Conservation (phyloP, 2,113 vertebrate genomes). For the Tichodroma muraria region DNA sequence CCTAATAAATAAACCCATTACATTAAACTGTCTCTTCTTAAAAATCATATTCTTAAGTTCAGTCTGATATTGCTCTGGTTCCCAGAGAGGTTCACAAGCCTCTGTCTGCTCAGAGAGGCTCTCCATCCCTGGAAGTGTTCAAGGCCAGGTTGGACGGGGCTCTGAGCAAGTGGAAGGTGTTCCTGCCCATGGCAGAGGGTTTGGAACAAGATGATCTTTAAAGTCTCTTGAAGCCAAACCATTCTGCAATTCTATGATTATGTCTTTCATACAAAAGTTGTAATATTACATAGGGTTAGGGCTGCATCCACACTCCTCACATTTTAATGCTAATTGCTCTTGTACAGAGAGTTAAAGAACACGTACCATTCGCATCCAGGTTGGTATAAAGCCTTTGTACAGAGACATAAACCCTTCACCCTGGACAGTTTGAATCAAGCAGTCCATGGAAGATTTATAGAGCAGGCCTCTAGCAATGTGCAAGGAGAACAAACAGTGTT, state of each 20-base stretch:
- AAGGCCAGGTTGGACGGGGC: background rate
- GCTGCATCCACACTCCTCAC: background rate
- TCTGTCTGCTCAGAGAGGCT: background rate
- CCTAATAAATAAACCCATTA: background rate
- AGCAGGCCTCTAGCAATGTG: conserved; percentile 72
- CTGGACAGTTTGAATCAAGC: conserved; percentile 75
- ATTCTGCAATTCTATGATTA: background rate
- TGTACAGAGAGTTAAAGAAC: background rate
- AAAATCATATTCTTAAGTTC: background rate
- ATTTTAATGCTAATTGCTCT: background rate
- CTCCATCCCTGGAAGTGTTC: background rate
- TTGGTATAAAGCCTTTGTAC: conserved; percentile 85
- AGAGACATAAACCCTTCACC: conserved; percentile 80
- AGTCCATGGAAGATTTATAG: conserved; percentile 81
- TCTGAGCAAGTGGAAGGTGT: background rate
- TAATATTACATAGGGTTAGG: background rate
- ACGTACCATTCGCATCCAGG: conserved; percentile 84
- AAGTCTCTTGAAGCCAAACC: background rate
- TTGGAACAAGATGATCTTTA: background rate
- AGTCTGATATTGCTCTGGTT: background rate
- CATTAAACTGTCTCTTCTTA: background rate
- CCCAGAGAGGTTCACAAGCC: background rate
- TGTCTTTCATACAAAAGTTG: background rate
- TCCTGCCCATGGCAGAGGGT: background rate
- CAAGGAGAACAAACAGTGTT: background rate